Evolutionary conservation across 2,797 vertebrate genomes (phyloP), one percentile per base, ranked within the genome.

Genomic region (Petrocephalus schoutedeni): DNA sequence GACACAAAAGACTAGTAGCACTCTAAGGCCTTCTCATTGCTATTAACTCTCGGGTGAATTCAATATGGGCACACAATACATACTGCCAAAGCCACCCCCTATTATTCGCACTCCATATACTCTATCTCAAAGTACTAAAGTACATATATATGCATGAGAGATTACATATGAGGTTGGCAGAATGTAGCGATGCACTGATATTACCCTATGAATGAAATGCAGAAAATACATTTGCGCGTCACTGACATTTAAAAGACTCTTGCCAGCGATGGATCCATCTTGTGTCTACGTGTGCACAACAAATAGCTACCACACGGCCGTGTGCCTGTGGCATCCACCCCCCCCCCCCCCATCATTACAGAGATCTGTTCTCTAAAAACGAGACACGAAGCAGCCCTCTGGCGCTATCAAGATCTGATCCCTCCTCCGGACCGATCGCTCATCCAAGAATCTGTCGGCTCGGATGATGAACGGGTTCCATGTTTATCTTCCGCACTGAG

Each of bases 401-500:
- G 71, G 23, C 45, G 32, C 71, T 28, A 45, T 57, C 87, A 19
- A 4, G n/a, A 59, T 45, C 36, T 61, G 41, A 59, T 87, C 36
- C 10, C 56, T 77, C 74, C 58, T 85, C 23, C 8, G 53, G 51
- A 85, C 74, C 45, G 54, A 58, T 58, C 23, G 71, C 74, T 87
- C 74, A 82, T 28, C 87, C 58, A 59, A 84, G 74, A 67, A 54
- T 19, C 56, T n/a, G 58, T 59, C 58, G 16, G 21, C 45, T 14
- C 36, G 56, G 7, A 28, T 85, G 57, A 85, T 85, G 28, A 88
- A 85, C 23, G 45, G 45, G n/a, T 8, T 6, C 19, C 2, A 28
- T 86, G 83, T 85, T 85, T 85, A 57, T 86, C 71, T 61, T 58
- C 61, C 23, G 53, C 54, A 86, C 49, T 36, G 59, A 86, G 49